Percentiles rank a stretch among this genome's conserved stretches.
phyloP scores from a whole-genome alignment of 1,140 invertebrate genomes.

The Tigriopus japonicus region DNA sequence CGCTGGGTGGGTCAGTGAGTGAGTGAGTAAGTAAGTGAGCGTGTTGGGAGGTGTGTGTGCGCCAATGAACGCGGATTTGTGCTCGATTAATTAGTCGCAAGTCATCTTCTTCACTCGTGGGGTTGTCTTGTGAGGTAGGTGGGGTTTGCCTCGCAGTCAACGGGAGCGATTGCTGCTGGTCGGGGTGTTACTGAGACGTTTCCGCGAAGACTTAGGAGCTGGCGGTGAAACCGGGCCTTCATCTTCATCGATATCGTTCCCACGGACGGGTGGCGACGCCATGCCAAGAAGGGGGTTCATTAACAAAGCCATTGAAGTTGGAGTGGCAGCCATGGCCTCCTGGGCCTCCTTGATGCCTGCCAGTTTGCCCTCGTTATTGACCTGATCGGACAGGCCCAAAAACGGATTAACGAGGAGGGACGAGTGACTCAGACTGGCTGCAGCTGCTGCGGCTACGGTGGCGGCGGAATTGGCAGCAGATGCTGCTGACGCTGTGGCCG shows the following conservation, averaged over 20 bases:
- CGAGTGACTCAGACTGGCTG: neutral
- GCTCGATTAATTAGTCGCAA: no score
- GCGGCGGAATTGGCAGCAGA: neutral
- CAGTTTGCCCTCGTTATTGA: neutral
- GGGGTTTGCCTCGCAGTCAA: no score
- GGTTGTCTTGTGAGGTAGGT: no score
- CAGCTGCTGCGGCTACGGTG: neutral
- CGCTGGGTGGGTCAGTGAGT: no score
- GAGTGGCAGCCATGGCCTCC: neutral
- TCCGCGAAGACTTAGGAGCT: no score
- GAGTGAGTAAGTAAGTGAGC: no score
- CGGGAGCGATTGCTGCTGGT: no score
- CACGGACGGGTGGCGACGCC: neutral
- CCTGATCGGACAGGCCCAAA: neutral
- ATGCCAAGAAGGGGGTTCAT: neutral
- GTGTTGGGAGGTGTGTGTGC: no score
- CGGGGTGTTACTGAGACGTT: no score
- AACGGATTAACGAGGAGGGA: neutral
- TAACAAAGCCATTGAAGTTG: neutral
- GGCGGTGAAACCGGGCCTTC: neutral
- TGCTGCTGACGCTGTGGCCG: neutral
- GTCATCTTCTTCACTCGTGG: no score
- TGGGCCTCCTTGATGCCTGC: slow-evolving; percentile 1
- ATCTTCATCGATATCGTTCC: neutral
- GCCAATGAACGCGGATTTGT: no score